Conservation (phyloP, 30 jellyfish, hydroid and myxozoan species). For the Morbakka virulenta region DNA sequence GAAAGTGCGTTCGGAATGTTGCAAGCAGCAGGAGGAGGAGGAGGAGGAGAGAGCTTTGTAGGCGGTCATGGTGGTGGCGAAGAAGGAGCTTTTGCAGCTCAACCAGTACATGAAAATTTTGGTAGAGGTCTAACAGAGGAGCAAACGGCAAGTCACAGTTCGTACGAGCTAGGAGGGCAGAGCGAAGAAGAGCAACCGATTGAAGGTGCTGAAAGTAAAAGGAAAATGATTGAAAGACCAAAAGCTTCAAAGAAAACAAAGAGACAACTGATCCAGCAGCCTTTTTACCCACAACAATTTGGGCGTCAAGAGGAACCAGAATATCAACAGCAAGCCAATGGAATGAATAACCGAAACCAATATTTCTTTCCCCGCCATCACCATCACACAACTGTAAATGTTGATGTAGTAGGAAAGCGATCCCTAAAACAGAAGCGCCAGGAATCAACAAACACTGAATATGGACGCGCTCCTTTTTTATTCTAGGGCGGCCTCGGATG, state of each 20-base stretch:
- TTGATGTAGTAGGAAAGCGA: conserved; percentile 95
- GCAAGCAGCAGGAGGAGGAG: neutral
- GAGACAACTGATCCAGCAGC: conserved; percentile 22
- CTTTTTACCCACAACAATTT: conserved; percentile 42
- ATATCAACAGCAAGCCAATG: conserved; percentile 30
- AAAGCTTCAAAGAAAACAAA: conserved; percentile 39
- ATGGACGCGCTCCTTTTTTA: conserved; percentile 63
- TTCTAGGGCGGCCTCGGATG: conserved; percentile 99
- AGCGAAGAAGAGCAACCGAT: neutral
- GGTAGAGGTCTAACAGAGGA: conserved; percentile 2
- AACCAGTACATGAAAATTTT: neutral
- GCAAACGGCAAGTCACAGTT: neutral
- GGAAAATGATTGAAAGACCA: conserved; percentile 90
- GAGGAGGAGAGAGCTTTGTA: neutral
- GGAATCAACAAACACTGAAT: conserved; percentile 5
- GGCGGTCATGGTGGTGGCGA: conserved; percentile 37
- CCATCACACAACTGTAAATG: conserved; percentile 91
- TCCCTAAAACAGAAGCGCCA: conserved; percentile 46
- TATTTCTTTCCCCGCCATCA: conserved; percentile 46
- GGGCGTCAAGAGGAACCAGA: conserved; percentile 8
- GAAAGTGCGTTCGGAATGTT: neutral
- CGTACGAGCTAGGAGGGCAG: conserved; percentile 5
- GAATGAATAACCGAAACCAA: conserved; percentile 45
- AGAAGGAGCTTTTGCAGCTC: conserved; percentile 7
- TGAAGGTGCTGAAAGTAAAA: conserved; percentile 56